Conservation (phyloP, 2,888 invertebrate genomes). For the Vannuccia rotundouncinata region DNA sequence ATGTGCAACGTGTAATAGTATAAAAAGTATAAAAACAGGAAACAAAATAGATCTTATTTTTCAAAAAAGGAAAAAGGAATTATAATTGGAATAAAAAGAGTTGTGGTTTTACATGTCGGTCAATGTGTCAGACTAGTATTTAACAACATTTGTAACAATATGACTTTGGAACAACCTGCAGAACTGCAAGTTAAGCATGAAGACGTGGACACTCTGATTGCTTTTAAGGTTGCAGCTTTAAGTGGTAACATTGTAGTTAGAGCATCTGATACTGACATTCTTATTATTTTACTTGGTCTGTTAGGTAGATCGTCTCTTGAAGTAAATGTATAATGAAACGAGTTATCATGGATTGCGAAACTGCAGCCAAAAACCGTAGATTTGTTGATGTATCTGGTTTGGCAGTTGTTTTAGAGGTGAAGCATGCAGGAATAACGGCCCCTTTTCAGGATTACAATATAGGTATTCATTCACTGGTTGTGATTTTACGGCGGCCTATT, state of each 20-base stretch:
- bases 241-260: constrained; percentile 5
- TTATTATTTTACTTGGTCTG: constrained; percentile 37
- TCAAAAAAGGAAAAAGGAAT: no score
- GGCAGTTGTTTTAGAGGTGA: constrained; percentile 4
- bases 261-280: constrained; percentile 3
- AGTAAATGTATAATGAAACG: background rate
- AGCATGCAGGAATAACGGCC: background rate
- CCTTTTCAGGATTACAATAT: constrained; percentile 29
- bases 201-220: background rate
- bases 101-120: no score
- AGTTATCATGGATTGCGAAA: constrained; percentile 21
- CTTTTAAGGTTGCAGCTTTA: constrained; percentile 1
- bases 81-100: no score
- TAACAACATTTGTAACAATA: background rate
- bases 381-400: constrained; percentile 28
- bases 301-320: constrained; percentile 20
- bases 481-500: constrained; percentile 31
- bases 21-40: no score
- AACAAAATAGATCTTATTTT: no score
- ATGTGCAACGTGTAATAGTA: no score
- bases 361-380: constrained; percentile 32
- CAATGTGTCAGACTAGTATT: constrained; percentile 3
- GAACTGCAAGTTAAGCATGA: background rate
- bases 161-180: constrained; percentile 21
- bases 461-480: constrained; percentile 37